phyloP scores from a whole-genome alignment of 1,140 invertebrate species.

The Calliphora vicina region DNA sequence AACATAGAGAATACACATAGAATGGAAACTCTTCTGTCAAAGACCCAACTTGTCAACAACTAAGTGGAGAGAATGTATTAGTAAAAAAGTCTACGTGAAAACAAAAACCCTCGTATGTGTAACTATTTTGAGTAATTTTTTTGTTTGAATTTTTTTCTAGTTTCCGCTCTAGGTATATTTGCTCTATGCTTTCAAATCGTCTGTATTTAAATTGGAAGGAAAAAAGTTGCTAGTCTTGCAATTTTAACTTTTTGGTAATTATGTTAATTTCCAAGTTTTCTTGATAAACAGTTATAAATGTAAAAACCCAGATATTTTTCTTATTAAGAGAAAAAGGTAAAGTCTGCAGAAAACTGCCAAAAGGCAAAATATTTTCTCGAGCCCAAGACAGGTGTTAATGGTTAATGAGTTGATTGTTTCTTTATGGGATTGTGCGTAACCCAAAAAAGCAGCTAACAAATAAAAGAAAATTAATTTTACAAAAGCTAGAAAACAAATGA shows the following conservation, averaged over 20 bases:
- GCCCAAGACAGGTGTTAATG: conserved; percentile 25
- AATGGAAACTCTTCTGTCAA: too few species aligned
- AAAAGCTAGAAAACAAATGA: background rate
- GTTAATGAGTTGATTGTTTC: conserved; percentile 29
- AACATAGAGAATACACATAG: too few species aligned
- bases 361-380: background rate
- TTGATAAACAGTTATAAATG: too few species aligned
- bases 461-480: background rate
- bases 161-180: background rate
- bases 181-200: too few species aligned
- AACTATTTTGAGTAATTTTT: too few species aligned
- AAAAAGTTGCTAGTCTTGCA: background rate
- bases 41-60: too few species aligned
- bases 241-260: background rate
- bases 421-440: background rate
- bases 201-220: too few species aligned
- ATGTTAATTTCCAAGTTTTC: background rate
- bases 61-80: too few species aligned
- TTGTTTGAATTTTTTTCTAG: background rate
- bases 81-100: background rate
- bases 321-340: background rate
- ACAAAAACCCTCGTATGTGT: too few species aligned
- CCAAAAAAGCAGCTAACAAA: too few species aligned
- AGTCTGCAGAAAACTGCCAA: background rate
- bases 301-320: too few species aligned